phyloP scores from a whole-genome alignment of 1,140 invertebrate species.

The Oreohelix idahoensis region DNA sequence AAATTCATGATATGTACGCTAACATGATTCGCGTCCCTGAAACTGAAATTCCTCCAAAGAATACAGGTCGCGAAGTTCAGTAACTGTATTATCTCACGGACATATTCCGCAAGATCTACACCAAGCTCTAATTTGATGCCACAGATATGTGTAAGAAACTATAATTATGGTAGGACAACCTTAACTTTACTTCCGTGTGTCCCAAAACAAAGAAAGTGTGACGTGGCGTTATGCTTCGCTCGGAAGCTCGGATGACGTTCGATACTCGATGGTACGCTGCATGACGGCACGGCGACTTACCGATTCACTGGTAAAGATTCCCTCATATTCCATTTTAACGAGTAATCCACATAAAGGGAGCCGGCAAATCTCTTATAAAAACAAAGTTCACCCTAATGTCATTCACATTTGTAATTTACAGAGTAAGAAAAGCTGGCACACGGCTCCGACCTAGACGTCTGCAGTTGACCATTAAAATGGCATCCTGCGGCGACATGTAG shows the following conservation, averaged over 20 bases:
- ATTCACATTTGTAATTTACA: background rate
- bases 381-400: background rate
- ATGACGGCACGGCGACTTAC: too few species aligned
- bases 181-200: background rate
- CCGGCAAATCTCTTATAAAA: background rate
- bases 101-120: background rate
- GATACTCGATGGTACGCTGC: conserved; percentile 25
- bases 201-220: background rate
- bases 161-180: background rate
- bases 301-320: background rate
- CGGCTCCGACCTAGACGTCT: background rate
- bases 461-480: conserved; percentile 25
- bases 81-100: too few species aligned
- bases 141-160: background rate
- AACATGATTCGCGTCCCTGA: too few species aligned
- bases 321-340: too few species aligned
- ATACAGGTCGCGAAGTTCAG: too few species aligned
- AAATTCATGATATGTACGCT: too few species aligned
- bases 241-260: background rate
- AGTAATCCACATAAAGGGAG: too few species aligned
- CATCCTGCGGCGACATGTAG: background rate
- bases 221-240: background rate
- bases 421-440: too few species aligned
- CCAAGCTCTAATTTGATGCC: too few species aligned
- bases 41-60: too few species aligned